phyloP scores from a whole-genome alignment of 2,113 vertebrate species.

The Myrmophylax atrothorax region DNA sequence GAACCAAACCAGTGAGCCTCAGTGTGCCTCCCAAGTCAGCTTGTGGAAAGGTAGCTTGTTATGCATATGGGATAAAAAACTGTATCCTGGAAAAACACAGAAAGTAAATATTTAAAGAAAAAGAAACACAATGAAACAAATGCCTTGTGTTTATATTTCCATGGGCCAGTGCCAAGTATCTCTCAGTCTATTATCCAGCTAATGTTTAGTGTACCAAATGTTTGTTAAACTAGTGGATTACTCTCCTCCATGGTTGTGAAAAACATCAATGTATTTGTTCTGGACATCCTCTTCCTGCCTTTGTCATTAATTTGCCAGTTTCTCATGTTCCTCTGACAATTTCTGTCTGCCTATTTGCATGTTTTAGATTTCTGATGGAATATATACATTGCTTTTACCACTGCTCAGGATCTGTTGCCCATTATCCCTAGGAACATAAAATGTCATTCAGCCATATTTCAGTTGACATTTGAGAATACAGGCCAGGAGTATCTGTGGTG shows the following conservation, averaged over 20 bases:
- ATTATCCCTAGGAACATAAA: background rate
- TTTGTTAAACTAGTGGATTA: constrained; percentile 62
- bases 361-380: constrained; percentile 67
- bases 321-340: constrained; percentile 58
- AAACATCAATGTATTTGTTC: constrained; percentile 59
- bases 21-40: background rate
- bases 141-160: constrained; percentile 67
- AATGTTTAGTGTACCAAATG: constrained; percentile 45
- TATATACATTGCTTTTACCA: background rate
- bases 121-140: constrained; percentile 67
- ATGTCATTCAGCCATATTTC: background rate
- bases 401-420: constrained; percentile 14
- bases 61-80: constrained; percentile 62
- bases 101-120: constrained; percentile 78
- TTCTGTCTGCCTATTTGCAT: constrained; percentile 68
- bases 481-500: background rate
- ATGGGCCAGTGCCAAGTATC: constrained; percentile 55
- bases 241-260: constrained; percentile 36
- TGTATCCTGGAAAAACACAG: constrained; percentile 62
- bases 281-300: constrained; percentile 64
- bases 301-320: constrained; percentile 73
- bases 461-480: background rate
- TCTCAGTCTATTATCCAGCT: constrained; percentile 42
- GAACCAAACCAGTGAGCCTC: background rate
- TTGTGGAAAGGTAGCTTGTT: constrained; percentile 55